A percentile compares a stretch with the other conserved stretches of the same genome.
phyloP scores from a whole-genome alignment of 2,797 vertebrate genomes.

The Acrossocheilus fasciatus region DNA sequence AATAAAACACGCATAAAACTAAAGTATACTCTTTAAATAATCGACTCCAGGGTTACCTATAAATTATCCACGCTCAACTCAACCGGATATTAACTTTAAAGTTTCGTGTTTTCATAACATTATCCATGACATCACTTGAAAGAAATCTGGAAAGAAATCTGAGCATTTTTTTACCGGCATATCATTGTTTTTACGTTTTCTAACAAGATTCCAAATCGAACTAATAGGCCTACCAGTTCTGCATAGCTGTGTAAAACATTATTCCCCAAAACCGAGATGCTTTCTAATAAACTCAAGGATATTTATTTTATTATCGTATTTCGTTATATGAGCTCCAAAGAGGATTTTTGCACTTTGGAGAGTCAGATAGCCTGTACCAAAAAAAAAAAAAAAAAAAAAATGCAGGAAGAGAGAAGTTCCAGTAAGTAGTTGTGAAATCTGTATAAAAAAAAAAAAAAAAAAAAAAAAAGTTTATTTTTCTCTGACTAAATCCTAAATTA shows the following conservation, averaged over 20 bases:
- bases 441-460: neutral
- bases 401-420: constrained; percentile 11
- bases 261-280: neutral
- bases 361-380: neutral
- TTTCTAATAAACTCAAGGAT: neutral
- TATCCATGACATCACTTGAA: constrained; percentile 26
- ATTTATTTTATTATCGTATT: neutral
- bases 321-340: neutral
- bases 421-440: constrained; percentile 55
- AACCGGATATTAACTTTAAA: constrained; percentile 52
- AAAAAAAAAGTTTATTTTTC: constrained; percentile 43
- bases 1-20: neutral
- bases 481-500: constrained; percentile 53
- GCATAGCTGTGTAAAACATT: neutral
- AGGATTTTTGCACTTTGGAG: neutral
- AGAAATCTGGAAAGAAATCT: constrained; percentile 30
- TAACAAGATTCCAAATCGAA: neutral
- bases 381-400: neutral
- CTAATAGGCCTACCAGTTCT: neutral
- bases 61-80: constrained; percentile 35
- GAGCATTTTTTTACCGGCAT: neutral
- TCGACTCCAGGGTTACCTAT: constrained; percentile 11
- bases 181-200: neutral
- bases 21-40: constrained; percentile 24
- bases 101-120: constrained; percentile 40